These are phyloP conservation scores for Chaetorhynchus papuensis DNA, from an alignment of 2,113 vertebrate species.

Conservation along the genomic window DNA sequence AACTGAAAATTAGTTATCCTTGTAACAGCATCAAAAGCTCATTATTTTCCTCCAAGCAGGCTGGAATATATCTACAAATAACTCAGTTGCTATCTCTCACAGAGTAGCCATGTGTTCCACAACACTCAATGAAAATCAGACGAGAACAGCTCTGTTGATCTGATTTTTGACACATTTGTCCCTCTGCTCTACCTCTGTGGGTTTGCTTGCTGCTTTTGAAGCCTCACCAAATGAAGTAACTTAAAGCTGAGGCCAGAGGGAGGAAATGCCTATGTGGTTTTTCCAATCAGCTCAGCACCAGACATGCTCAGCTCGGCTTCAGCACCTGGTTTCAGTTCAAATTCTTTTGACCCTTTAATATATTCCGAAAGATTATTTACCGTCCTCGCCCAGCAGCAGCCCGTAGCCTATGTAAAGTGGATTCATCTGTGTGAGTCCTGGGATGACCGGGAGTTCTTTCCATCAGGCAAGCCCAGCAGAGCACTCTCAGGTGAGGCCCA, in stretches of 20 bases:
- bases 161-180: not conserved
- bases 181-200: not conserved
- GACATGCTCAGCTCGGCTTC: not conserved
- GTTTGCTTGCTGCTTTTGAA: not conserved
- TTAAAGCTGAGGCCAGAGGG: not conserved
- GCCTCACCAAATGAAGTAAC: not conserved
- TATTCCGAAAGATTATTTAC: not conserved
- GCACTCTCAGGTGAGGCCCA: too few relatives aligned
- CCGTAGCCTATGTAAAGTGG: rapidly evolving
- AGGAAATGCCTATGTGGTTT: not conserved
- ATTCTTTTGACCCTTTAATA: not conserved
- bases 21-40: not conserved
- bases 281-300: not conserved
- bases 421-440: too few relatives aligned
- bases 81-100: not conserved
- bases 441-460: not conserved
- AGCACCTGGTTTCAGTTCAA: not conserved
- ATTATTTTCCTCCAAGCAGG: not conserved
- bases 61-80: not conserved
- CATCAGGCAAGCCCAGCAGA: not conserved
- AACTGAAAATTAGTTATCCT: not conserved
- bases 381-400: not conserved
- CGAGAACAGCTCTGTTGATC: not conserved
- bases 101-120: not conserved
- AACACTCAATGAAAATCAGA: not conserved